Conservation (phyloP, 2,888 invertebrate genomes). For the Chalcis sispes region DNA sequence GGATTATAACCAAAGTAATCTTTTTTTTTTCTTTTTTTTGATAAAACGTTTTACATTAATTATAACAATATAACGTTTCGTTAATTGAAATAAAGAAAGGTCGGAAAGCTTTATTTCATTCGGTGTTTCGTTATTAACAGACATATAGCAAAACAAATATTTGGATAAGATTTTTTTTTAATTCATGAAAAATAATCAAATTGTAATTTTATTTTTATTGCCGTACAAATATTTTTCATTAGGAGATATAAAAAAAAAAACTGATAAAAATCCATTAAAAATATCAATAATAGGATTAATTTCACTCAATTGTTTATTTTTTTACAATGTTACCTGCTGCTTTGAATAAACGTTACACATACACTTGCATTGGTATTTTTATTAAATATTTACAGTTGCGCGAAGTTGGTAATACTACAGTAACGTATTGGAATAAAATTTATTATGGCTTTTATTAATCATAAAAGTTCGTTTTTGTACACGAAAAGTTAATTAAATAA, state of each 20-base stretch:
- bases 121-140: too few species aligned
- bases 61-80: too few species aligned
- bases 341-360: neutral
- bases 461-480: too few species aligned
- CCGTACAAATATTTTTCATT: conserved; percentile 4
- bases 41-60: too few species aligned
- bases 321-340: neutral
- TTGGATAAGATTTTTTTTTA: too few species aligned
- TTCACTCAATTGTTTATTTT: conserved; percentile 17
- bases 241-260: conserved; percentile 4
- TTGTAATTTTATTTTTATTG: neutral
- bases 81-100: too few species aligned
- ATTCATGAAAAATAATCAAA: too few species aligned
- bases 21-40: too few species aligned
- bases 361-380: neutral
- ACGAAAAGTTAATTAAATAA: too few species aligned
- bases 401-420: neutral
- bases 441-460: neutral
- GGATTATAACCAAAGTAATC: too few species aligned
- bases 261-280: conserved; percentile 10
- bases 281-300: conserved; percentile 19
- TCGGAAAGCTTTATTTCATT: too few species aligned
- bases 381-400: conserved; percentile 18
- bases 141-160: too few species aligned
- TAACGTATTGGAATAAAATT: neutral